These are phyloP conservation scores for Coreius guichenoti DNA, from an alignment of 2,797 vertebrate species.

Conservation along the genomic window DNA sequence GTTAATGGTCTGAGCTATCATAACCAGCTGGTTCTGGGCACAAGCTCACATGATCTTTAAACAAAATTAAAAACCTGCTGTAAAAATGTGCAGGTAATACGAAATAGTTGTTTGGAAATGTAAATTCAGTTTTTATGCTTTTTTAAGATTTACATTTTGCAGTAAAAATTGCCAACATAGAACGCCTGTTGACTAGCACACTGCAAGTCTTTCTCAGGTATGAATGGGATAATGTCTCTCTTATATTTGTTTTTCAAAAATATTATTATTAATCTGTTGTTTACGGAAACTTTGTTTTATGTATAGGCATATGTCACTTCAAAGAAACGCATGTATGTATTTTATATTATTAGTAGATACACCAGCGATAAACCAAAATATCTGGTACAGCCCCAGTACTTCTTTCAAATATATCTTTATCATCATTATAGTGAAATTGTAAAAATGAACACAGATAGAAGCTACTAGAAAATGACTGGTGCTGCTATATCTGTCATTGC, in stretches of 20 bases:
- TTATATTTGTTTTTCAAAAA: neutral
- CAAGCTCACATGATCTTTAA: slow-evolving; percentile 21
- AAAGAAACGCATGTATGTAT: neutral
- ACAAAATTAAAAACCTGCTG: slow-evolving; percentile 11
- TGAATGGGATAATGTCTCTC: neutral
- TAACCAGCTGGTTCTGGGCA: slow-evolving; percentile 18
- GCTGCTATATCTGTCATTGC: slow-evolving; percentile 18
- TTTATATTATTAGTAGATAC: neutral
- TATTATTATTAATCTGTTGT: neutral
- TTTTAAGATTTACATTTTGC: slow-evolving; percentile 3
- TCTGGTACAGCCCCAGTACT: neutral
- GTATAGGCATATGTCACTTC: neutral
- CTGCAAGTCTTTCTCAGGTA: neutral
- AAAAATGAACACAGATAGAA: neutral
- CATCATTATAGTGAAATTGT: neutral
- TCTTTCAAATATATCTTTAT: neutral
- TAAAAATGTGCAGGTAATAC: slow-evolving; percentile 22
- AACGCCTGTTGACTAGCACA: neutral
- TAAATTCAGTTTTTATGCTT: slow-evolving; percentile 1
- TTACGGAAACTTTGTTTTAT: too few species aligned
- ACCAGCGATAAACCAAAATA: neutral
- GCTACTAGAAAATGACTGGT: neutral
- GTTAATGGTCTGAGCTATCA: slow-evolving; percentile 13
- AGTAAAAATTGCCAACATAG: neutral
- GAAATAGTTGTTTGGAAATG: slow-evolving; percentile 35